A percentile compares a stretch with the other conserved stretches of the same genome.
phyloP scores from a whole-genome alignment of 2,113 vertebrate species.

The Nannospalax galili region DNA sequence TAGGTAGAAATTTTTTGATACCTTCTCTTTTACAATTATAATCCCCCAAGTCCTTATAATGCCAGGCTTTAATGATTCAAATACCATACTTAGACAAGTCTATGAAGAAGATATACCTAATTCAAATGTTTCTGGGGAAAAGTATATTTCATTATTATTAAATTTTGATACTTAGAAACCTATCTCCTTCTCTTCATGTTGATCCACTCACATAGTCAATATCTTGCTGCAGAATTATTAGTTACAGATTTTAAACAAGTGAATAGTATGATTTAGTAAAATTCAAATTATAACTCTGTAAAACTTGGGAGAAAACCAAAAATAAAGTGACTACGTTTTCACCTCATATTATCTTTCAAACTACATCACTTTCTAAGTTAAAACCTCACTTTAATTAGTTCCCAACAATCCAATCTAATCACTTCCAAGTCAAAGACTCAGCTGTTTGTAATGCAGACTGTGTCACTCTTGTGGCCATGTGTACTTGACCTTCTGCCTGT shows the following conservation, averaged over 20 bases:
- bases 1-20: neutral
- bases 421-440: slow-evolving; percentile 81
- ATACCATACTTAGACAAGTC: neutral
- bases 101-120: neutral
- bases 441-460: slow-evolving; percentile 83
- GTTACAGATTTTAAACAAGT: slow-evolving; percentile 48
- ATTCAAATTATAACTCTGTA: slow-evolving; percentile 41
- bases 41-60: neutral
- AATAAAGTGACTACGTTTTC: slow-evolving; percentile 61
- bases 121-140: slow-evolving; percentile 38
- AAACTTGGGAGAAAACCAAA: slow-evolving; percentile 61
- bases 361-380: slow-evolving; percentile 86
- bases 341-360: slow-evolving; percentile 80
- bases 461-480: slow-evolving; percentile 73
- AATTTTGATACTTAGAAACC: slow-evolving; percentile 30
- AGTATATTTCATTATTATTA: slow-evolving; percentile 13
- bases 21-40: neutral
- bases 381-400: slow-evolving; percentile 88
- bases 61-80: slow-evolving; percentile 18
- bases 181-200: neutral
- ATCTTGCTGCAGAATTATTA: neutral
- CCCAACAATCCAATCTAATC: slow-evolving; percentile 81
- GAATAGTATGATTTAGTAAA: slow-evolving; percentile 20
- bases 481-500: slow-evolving; percentile 85
- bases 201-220: slow-evolving; percentile 43